Evolutionary conservation across 2,888 invertebrate species (phyloP).

Genomic region (Oscheius sp.): DNA sequence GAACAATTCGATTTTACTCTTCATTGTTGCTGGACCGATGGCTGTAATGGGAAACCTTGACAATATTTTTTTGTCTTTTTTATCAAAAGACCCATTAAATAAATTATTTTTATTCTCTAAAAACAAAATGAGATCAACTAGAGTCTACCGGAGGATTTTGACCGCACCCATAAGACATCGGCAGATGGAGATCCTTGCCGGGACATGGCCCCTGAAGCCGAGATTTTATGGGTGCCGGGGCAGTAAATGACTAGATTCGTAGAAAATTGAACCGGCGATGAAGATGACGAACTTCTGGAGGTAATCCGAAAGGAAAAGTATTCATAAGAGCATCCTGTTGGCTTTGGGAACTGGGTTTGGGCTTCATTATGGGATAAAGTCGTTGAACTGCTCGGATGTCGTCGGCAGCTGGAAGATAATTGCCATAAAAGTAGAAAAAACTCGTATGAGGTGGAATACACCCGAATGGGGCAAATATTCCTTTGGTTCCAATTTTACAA

Average conservation of each 20-base stretch:
- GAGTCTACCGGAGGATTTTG: no score
- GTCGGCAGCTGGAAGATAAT: slow-evolving; percentile 79
- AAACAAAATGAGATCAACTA: slow-evolving; percentile 23
- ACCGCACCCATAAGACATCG: no score
- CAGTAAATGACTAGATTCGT: not conserved
- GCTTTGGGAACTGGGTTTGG: not conserved
- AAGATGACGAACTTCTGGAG: slow-evolving; percentile 1
- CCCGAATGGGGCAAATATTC: not conserved
- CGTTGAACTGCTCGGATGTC: slow-evolving; percentile 86
- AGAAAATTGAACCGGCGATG: slow-evolving; percentile 14
- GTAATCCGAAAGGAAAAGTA: slow-evolving; percentile 15
- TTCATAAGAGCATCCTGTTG: not conserved
- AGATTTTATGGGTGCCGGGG: no score
- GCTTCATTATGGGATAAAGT: slow-evolving; percentile 50
- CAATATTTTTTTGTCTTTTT: not conserved
- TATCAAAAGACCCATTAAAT: not conserved
- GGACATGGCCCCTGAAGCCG: no score
- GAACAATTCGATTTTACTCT: no score
- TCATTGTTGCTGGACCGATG: no score
- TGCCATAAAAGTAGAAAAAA: not conserved
- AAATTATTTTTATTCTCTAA: not conserved
- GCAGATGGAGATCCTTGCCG: no score
- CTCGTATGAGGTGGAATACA: no score
- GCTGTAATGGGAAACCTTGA: no score
- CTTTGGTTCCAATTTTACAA: not conserved